These are phyloP conservation scores for Oryzias woworae DNA, from an alignment of 2,113 vertebrate species.

Conservation along the genomic window DNA sequence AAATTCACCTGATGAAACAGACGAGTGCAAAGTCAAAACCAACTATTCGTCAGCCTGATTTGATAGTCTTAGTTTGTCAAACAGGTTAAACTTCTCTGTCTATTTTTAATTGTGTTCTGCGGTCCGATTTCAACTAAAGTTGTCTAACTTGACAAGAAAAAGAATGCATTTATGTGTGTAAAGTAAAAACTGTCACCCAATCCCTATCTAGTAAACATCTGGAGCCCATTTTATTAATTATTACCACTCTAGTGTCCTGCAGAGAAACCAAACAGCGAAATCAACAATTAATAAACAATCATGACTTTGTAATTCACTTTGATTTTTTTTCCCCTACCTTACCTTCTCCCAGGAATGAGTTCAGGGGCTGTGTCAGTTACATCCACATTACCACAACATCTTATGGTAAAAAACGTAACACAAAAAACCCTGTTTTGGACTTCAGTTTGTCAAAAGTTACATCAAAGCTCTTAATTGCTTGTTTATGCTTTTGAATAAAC, in stretches of 20 bases:
- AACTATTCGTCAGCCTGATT: not conserved
- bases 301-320: conserved; percentile 57
- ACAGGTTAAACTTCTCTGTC: no score
- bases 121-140: no score
- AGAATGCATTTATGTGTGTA: no score
- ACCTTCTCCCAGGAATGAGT: conserved; percentile 42
- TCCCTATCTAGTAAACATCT: conserved; percentile 49
- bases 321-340: conserved; percentile 29
- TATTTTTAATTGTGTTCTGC: no score
- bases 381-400: conserved; percentile 38
- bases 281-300: conserved; percentile 58
- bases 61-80: no score
- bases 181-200: conserved; percentile 28
- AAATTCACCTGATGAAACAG: conserved; percentile 85
- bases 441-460: conserved; percentile 3
- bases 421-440: not conserved
- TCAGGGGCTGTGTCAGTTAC: conserved; percentile 39
- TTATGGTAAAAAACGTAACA: conserved; percentile 29
- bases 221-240: conserved; percentile 63
- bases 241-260: conserved; percentile 44
- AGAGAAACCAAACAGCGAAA: conserved; percentile 51
- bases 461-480: conserved; percentile 5
- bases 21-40: not conserved
- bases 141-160: no score
- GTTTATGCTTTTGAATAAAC: conserved; percentile 11